phyloP scores from a whole-genome alignment of 2,797 vertebrate species.

The Neomorphus geoffroyi region DNA sequence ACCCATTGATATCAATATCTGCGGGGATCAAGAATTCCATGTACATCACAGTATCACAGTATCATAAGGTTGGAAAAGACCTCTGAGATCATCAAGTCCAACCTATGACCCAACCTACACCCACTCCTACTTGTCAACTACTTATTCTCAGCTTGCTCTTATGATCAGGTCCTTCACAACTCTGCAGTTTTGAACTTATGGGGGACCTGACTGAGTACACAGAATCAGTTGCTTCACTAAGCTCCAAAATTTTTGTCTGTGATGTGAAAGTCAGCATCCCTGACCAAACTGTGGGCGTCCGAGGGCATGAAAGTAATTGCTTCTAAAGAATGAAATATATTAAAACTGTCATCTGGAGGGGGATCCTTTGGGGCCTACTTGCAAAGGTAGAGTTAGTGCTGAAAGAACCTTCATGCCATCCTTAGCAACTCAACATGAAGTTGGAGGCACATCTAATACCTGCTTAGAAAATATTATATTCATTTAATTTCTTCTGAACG shows the following conservation, averaged over 20 bases:
- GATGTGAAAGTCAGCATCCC: neutral
- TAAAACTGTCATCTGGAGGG: neutral
- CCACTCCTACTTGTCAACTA: no score
- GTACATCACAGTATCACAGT: no score
- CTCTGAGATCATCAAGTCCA: no score
- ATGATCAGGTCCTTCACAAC: neutral
- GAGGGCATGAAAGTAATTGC: neutral
- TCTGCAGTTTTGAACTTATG: neutral
- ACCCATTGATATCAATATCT: neutral
- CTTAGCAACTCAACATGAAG: neutral
- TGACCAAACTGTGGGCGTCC: neutral
- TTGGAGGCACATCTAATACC: neutral
- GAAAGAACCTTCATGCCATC: neutral
- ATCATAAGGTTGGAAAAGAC: no score
- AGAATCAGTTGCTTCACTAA: neutral
- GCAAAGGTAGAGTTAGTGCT: neutral
- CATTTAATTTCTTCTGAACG: neutral
- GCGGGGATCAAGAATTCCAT: rapidly evolving
- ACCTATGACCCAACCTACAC: no score
- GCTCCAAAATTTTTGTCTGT: neutral
- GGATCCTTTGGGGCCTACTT: neutral
- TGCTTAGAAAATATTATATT: neutral
- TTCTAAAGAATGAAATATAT: neutral
- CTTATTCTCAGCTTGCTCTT: neutral
- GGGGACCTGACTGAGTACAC: neutral